Conservation (phyloP, 2,888 invertebrate genomes). For the Epirrhoe tristata region DNA sequence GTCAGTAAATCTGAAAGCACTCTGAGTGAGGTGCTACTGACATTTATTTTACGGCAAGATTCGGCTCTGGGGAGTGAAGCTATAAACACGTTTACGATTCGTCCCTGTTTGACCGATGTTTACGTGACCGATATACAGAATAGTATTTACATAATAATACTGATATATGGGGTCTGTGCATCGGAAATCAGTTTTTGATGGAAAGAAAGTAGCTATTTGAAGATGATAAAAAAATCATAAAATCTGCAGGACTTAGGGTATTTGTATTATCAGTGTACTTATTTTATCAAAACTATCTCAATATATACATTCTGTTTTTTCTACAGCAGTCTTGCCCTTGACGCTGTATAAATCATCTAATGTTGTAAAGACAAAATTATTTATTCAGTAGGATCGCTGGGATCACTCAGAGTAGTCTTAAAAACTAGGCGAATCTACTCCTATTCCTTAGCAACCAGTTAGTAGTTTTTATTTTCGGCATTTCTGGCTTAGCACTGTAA, state of each 20-base stretch:
- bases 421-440: too few relatives aligned
- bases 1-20: constrained; percentile 50
- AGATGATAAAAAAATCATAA: not conserved
- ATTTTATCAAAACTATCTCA: too few relatives aligned
- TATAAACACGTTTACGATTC: constrained; percentile 60
- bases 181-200: constrained; percentile 33
- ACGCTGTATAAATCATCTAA: too few relatives aligned
- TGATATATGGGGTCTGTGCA: constrained; percentile 25
- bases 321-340: too few relatives aligned
- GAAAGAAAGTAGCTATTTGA: constrained; percentile 13
- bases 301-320: too few relatives aligned
- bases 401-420: too few relatives aligned
- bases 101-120: constrained; percentile 51
- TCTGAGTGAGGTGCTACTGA: constrained; percentile 52
- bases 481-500: constrained; percentile 10
- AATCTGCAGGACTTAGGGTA: not conserved
- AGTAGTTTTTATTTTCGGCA: not conserved
- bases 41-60: constrained; percentile 57
- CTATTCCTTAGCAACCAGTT: too few relatives aligned
- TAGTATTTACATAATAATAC: constrained; percentile 38
- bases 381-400: too few relatives aligned
- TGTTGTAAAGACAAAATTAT: too few relatives aligned
- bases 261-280: too few relatives aligned
- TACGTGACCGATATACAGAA: constrained; percentile 48
- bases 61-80: constrained; percentile 51